Base-by-base conservation (phyloP, 35 echinoderm and acorn worm genomes). In the Ptychodera flava region DNA sequence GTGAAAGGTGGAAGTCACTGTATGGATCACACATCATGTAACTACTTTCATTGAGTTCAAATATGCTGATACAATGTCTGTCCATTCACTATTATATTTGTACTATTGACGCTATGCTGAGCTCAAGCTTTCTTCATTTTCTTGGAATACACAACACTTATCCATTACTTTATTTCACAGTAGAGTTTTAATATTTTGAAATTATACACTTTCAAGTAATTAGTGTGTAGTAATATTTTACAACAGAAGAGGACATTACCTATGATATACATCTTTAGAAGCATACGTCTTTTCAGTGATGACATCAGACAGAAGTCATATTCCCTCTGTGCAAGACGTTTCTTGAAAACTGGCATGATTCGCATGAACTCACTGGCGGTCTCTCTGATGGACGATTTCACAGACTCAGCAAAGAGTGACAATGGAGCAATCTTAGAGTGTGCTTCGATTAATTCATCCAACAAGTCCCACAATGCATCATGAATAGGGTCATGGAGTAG, bases 251-350 rank as follows among this genome's bases (percentile, higher is more conserved):
- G n/a, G n/a, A n/a, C n/a, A n/a, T n/a, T 36, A 99, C 96, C 96
- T 31, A 99, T 16, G 15, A 85, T 89, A 86, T 94, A 99, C 96
- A 99, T 99, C 78, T 99, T 99, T 0, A 99, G 88, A 27, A 99
- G 91, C 90, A 99, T 99, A 30, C 96, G 77, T 77, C 89, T 80
- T 81, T 94, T 99, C 88, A 91, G 76, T 0, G 96, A 89, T 15
- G 96, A 92, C 81, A 99, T 89, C 77, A 99, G 90, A 31, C 85
- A 85, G 88, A 99, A 99, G 77, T 99, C 96, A 89, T 99, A 99
- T 38, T 99, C 96, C 33, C 96, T 88, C 88, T 99, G 96, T 22
- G 92, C 90, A 88, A 99, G 88, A 36, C 95, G 85, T 76, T 88
- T 85, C 87, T 98, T 98, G 90, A 98, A 98, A 10, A 85, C 84